Evolutionary conservation across 2,797 vertebrate species (phyloP), one percentile per base, ranked within the genome.

Genomic region (Pelodytes ibericus): DNA sequence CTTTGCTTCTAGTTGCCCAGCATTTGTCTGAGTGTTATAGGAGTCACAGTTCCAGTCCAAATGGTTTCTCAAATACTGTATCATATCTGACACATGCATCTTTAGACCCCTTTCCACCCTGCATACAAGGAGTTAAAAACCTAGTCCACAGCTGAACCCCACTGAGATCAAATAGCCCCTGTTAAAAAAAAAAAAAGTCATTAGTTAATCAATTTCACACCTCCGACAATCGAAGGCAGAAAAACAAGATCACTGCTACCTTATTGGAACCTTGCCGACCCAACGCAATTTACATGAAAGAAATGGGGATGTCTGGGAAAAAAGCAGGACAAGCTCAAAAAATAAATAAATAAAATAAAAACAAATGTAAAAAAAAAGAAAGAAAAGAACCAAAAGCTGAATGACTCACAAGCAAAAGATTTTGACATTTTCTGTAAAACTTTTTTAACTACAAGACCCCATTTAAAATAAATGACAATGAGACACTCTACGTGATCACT

Each of bases 401-500:
- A 59, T 22, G 9, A 59, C 16, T 75, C 22, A 4, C 27, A 49
- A 51, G 72, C 31, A 71, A 58, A 71, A 77, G 75, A 77, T 77
- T 66, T 77, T 66, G 68, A 77, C 67, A 30, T 64, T 70, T 71
- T 71, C 61, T 47, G 27, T 59, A 39, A 65, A 77, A 77, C 68
- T 77, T 77, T 77, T 77, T 77, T 71, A 36, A 77, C 68, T 59
- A 68, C 73, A 71, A 63, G 68, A 36, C 47, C 66, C 49, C 68
- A 77, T 71, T 77, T 77, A 71, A 77, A 65, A 24, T 59, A 77
- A n/a, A 77, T 77, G 60, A 71, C 67, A 77, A 77, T 71, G 24
- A 58, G 68, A 36, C 75, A 47, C 75, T 71, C 75, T 68, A 10
- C 68, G 68, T 77, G 75, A 77, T 77, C 60, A 71, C 71, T 66